Base-by-base conservation (phyloP, 2,888 invertebrate species). In the Drosophila diplacantha region DNA sequence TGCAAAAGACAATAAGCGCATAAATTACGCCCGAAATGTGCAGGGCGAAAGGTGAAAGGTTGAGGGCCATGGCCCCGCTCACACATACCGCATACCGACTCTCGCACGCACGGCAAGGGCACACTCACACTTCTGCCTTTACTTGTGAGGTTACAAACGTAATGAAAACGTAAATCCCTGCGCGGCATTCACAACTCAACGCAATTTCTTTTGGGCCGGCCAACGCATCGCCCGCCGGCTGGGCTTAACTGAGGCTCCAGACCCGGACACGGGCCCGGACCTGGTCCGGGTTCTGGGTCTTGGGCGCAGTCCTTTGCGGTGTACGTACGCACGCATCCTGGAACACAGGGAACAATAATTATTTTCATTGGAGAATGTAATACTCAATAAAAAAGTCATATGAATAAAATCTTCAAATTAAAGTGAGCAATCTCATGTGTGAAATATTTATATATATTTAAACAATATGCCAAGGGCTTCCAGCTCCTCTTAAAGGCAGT, bases 131-230 rank as follows among this genome's bases (percentile, higher is more conserved):
- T 22, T 22, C 26, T 59, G 64, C 47, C 57, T 57, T 63, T 70
- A 63, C 54, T 70, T 74, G 68, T 53, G 54, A 58, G 58, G 60
- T 50, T 61, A 70, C 69, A 79, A 75, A 81, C 65, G 79, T 80
- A 80, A 80, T 80, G 80, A 81, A 80, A 80, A 79, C 80, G 77
- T 79, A 77, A 80, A 80, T 81, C 81, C 79, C 79, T 66, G 74
- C 74, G 71, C 74, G 77, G 77, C 81, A 77, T 81, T 79, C 77
- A 79, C 77, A 81, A 81, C 81, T 81, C 79, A 74, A 72, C 79
- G 76, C 75, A 78, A 74, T 78, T 77, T 77, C 74, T 59, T 55
- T 65, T 43, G 51, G 68, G 51, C 64, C 8, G 69, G 58, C 66
- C 75, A 72, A 66, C 74, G 34, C 51, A 51, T 51, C 31, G 49